A percentile compares a stretch with the other conserved stretches of the same genome.
These are phyloP conservation scores for Nomada lathburiana DNA, from an alignment of 2,888 invertebrate species.

Conservation along the genomic window DNA sequence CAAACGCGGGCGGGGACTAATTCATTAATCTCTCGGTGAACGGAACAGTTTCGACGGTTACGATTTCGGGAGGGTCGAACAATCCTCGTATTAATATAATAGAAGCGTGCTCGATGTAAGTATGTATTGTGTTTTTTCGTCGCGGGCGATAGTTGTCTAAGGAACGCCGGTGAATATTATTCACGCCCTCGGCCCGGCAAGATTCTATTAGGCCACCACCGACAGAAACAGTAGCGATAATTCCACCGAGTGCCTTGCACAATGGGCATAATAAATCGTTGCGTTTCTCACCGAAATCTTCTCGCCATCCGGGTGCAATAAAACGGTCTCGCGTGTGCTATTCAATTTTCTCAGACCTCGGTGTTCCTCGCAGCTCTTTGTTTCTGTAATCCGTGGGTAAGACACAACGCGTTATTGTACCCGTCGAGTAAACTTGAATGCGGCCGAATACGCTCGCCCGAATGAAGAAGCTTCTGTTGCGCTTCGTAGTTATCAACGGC, in stretches of 20 bases:
- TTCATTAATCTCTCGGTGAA: background rate
- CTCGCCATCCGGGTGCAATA: background rate
- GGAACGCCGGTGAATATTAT: background rate
- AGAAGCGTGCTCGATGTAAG: too few species aligned
- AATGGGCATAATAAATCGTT: conserved; percentile 4
- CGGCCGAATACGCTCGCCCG: too few species aligned
- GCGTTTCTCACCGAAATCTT: background rate
- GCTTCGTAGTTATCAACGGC: too few species aligned
- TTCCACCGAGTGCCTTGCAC: background rate
- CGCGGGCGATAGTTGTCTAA: background rate
- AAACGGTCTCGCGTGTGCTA: conserved; percentile 9
- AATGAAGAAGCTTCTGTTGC: too few species aligned
- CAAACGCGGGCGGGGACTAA: background rate
- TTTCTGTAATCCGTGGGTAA: background rate
- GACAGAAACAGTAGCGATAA: background rate
- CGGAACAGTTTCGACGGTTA: background rate
- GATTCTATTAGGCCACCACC: background rate
- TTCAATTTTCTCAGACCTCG: background rate
- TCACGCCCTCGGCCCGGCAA: background rate
- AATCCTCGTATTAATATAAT: too few species aligned
- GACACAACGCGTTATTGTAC: background rate
- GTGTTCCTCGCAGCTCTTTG: background rate
- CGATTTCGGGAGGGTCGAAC: too few species aligned
- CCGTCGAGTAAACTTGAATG: background rate
- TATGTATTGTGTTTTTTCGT: background rate